A percentile compares a stretch with the other conserved stretches of the same genome.
Evolutionary conservation across 2,113 vertebrate genomes (phyloP).

Genomic region (Festucalex cinctus): DNA sequence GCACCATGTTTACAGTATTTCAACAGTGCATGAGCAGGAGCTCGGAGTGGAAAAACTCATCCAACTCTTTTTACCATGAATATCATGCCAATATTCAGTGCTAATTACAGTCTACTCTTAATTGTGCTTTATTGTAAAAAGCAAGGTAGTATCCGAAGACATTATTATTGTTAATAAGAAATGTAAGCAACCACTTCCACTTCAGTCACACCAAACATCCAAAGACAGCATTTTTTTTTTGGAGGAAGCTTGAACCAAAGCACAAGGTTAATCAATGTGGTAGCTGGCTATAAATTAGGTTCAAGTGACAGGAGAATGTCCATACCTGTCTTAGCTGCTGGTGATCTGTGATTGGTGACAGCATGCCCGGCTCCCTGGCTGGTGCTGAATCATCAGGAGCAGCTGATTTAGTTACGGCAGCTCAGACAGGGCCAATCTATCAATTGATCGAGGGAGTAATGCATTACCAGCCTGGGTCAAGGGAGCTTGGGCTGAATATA

Average conservation of each 20-base stretch:
- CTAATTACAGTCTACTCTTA: not conserved
- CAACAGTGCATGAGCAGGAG: not conserved
- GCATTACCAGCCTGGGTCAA: slow-evolving; percentile 63
- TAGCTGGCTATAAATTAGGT: slow-evolving; percentile 72
- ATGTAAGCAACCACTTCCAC: slow-evolving; percentile 50
- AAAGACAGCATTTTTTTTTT: slow-evolving; percentile 34
- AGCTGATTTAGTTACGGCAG: slow-evolving; percentile 64
- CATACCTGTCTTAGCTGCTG: slow-evolving; percentile 66
- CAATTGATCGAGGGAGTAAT: slow-evolving; percentile 62
- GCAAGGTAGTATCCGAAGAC: not conserved
- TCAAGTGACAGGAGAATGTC: slow-evolving; percentile 72
- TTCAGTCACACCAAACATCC: slow-evolving; percentile 39
- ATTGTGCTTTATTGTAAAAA: not conserved
- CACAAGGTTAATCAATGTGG: slow-evolving; percentile 77
- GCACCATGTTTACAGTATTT: not conserved
- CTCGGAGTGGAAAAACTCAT: not conserved
- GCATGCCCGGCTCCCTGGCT: slow-evolving; percentile 61
- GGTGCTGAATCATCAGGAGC: slow-evolving; percentile 74
- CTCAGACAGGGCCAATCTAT: slow-evolving; percentile 66
- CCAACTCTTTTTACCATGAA: slow-evolving; percentile 38
- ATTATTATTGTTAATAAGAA: slow-evolving; percentile 28
- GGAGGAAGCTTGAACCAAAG: slow-evolving; percentile 65
- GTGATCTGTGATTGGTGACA: slow-evolving; percentile 73
- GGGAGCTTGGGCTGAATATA: slow-evolving; percentile 59
- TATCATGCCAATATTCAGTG: slow-evolving; percentile 1